phyloP scores from a whole-genome alignment of 2,797 vertebrate species.

The Pitangus sulphuratus region DNA sequence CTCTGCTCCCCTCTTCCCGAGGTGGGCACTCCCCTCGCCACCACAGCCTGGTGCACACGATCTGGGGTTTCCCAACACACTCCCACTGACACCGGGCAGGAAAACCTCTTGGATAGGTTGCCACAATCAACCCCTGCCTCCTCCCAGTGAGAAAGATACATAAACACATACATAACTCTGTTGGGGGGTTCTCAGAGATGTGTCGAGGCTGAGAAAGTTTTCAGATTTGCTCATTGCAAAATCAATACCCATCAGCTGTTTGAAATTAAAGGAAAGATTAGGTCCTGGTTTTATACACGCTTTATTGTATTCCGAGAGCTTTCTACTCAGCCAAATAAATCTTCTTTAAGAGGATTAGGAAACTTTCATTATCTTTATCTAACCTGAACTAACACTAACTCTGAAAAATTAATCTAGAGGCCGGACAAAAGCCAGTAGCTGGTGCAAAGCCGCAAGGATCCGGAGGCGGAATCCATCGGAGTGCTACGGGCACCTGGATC shows the following conservation, averaged over 20 bases:
- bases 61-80: fast-evolving
- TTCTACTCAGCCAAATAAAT: conserved; percentile 82
- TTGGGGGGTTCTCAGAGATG: neutral
- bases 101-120: neutral
- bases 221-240: conserved; percentile 80
- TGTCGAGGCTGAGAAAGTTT: conserved; percentile 66
- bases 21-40: fast-evolving
- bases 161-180: neutral
- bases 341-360: conserved; percentile 83
- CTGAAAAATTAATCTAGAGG: conserved; percentile 81
- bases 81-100: neutral
- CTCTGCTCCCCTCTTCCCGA: fast-evolving
- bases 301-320: conserved; percentile 83
- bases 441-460: neutral
- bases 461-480: neutral
- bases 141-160: conserved; percentile 27
- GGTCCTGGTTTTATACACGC: conserved; percentile 82
- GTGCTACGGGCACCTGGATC: neutral
- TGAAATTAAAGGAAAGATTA: conserved; percentile 89
- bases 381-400: conserved; percentile 79
- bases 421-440: conserved; percentile 68
- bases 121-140: neutral
- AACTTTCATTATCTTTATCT: conserved; percentile 85
- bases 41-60: neutral
- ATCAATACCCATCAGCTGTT: conserved; percentile 92